These are phyloP conservation scores for Empis stercorea DNA, from an alignment of 2,888 invertebrate species.

Conservation along the genomic window DNA sequence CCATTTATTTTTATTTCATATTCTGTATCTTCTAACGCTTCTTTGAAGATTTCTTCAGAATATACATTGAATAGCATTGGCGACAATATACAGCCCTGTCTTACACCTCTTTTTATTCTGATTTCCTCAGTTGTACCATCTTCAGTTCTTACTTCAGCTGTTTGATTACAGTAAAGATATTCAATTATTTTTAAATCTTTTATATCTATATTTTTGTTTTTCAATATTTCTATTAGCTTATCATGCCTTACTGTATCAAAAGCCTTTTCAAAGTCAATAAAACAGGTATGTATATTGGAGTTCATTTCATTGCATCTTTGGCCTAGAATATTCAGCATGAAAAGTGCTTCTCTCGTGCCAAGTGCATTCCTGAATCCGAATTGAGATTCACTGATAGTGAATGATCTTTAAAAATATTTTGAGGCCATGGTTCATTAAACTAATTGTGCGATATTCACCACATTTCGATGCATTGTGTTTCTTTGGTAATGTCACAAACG, in stretches of 20 bases:
- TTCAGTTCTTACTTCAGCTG: not conserved
- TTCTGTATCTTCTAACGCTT: not conserved
- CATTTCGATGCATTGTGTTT: not conserved
- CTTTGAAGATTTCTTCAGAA: conserved; percentile 1
- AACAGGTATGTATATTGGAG: not conserved
- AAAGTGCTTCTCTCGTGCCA: not conserved
- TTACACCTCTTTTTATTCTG: not conserved
- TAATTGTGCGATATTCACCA: not conserved
- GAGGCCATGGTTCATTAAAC: not conserved
- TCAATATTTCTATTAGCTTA: not conserved
- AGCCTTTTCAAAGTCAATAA: not conserved
- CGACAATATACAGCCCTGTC: conserved; percentile 1
- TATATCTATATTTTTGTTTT: not conserved
- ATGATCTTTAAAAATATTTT: not conserved
- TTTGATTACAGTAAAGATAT: not conserved
- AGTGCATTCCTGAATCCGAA: not conserved
- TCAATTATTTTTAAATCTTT: not conserved
- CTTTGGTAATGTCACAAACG: not conserved
- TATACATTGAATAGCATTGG: conserved; percentile 2
- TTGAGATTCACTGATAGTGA: not conserved
- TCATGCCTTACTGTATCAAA: not conserved
- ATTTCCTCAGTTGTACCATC: not conserved
- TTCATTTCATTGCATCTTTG: not conserved
- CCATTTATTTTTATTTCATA: not conserved
- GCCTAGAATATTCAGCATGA: not conserved